phyloP scores from a whole-genome alignment of 2,113 vertebrate genomes.

The Saccopteryx bilineata region DNA sequence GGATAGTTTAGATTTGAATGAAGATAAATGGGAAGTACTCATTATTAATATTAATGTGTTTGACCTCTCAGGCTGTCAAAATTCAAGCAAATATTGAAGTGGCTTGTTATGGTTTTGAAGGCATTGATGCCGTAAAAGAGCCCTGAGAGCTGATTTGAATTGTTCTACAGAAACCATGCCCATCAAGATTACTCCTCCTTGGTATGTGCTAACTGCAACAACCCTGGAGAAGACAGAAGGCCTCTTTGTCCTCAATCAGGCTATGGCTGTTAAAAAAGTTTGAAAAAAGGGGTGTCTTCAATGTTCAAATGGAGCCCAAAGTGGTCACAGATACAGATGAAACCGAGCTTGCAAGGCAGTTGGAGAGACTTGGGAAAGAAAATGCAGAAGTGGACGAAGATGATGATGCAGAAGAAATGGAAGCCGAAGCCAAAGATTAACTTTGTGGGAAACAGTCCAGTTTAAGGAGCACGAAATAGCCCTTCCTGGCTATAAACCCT shows the following conservation, averaged over 20 bases:
- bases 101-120: conserved; percentile 99
- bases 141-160: conserved; percentile 95
- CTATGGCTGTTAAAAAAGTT: conserved; percentile 99
- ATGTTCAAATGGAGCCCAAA: conserved; percentile 99
- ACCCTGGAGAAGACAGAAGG: conserved; percentile 98
- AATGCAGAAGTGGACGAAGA: conserved; percentile 99
- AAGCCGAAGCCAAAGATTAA: conserved; percentile 97
- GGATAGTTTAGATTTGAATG: conserved; percentile 96
- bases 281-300: conserved; percentile 98
- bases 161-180: conserved; percentile 99
- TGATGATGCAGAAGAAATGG: conserved; percentile 98
- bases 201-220: conserved; percentile 99
- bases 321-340: conserved; percentile 99
- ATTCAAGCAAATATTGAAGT: conserved; percentile 99
- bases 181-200: conserved; percentile 98
- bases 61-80: conserved; percentile 98
- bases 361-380: conserved; percentile 97
- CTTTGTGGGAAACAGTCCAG: conserved; percentile 71
- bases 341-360: conserved; percentile 96
- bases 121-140: conserved; percentile 99
- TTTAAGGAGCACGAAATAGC: conserved; percentile 71
- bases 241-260: conserved; percentile 97
- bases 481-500: conserved; percentile 77
- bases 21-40: conserved; percentile 94
- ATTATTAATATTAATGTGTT: conserved; percentile 98